Evolutionary conservation across 1,140 invertebrate species (phyloP), one percentile per base, ranked within the genome.

Genomic region (Macrocentrus cingulum): DNA sequence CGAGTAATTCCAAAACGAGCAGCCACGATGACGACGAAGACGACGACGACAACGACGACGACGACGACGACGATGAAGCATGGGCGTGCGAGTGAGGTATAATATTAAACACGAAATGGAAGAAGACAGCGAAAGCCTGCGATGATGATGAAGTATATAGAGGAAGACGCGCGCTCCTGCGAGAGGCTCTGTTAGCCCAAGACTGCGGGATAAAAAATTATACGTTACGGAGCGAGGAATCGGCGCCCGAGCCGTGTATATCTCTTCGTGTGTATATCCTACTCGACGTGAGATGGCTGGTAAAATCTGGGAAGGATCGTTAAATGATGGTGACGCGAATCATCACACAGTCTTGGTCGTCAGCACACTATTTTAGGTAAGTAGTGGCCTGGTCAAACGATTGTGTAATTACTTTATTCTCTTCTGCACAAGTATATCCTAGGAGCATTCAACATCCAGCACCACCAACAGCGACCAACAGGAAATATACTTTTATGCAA

Each of bases 121-220:
- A 52, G 48, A 57, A 37, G 34, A 41, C 37, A 42, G 57, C 37
- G 51, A 16, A 53, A 49, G 56, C n/a, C n/a, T 36, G 20, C 11
- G 29, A 29, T 44, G 51, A 61, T 16, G 34, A 13, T 1, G 16
- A 55, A 39, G 13, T 22, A 13, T 22, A 52, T 49, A n/a, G 22
- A 37, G 48, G 45, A 34, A 37, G 42, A 51, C 32, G 46, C 50
- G 60, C 64, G 59, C 64, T 63, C 56, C 55, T 52, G 45, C 48
- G 42, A 29, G 62, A 57, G n/a, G n/a, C n/a, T n/a, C n/a, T n/a
- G n/a, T n/a, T n/a, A n/a, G n/a, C n/a, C n/a, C n/a, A n/a, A n/a
- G 72, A 69, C 70, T 70, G 68, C 66, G 64, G 72, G 73, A 75
- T 75, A 77, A 77, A 79, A 79, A 79, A 80, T 80, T 80, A 80